A percentile compares a stretch with the other conserved stretches of the same genome.
phyloP scores from a whole-genome alignment of 2,797 vertebrate species.

The Tokudaia tokunoshimensis region DNA sequence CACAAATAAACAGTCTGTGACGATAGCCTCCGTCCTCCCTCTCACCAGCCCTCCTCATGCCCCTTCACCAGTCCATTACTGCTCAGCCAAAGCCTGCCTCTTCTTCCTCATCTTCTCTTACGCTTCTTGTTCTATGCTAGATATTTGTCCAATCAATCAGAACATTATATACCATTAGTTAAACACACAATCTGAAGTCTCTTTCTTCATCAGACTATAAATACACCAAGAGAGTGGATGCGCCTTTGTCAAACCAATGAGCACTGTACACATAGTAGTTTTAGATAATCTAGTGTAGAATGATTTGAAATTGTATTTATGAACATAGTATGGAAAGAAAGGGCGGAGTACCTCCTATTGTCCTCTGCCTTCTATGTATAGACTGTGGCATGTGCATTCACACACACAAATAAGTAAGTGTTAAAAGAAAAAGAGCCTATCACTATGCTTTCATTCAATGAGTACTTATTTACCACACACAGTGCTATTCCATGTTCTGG shows the following conservation, averaged over 20 bases:
- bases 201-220: background rate
- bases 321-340: background rate
- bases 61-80: background rate
- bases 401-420: background rate
- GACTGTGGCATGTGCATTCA: background rate
- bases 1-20: background rate
- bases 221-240: background rate
- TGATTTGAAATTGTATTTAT: background rate
- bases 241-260: background rate
- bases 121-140: background rate
- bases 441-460: conserved; percentile 15
- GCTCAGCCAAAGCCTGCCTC: background rate
- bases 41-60: accelerated
- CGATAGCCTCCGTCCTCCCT: background rate
- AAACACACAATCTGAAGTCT: background rate
- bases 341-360: no score
- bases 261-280: background rate
- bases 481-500: background rate
- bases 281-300: background rate
- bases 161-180: conserved; percentile 36
- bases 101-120: background rate
- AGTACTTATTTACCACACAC: background rate
- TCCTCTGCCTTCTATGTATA: background rate
- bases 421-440: background rate
- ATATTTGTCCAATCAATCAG: conserved; percentile 1